A percentile compares a stretch with the other conserved stretches of the same genome.
Evolutionary conservation across 2,113 vertebrate genomes (phyloP).

Genomic region (Kobus ellipsiprymnus): DNA sequence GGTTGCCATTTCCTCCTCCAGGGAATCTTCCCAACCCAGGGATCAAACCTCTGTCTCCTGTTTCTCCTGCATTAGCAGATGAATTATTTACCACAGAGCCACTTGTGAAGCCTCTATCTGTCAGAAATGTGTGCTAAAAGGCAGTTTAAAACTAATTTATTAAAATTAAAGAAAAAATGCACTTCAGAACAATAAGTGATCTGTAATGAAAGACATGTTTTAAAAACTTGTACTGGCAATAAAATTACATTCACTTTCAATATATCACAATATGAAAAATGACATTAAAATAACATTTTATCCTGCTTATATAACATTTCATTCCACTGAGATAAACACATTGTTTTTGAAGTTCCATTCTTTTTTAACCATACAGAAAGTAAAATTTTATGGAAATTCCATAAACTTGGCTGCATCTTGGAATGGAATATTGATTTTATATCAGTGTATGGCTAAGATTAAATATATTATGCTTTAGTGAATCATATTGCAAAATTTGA

Average conservation of each 20-base stretch:
- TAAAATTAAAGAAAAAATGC: neutral
- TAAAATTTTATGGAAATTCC: neutral
- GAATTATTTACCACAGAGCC: neutral
- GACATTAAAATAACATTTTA: neutral
- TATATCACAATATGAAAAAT: neutral
- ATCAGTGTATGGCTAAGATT: neutral
- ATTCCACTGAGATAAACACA: neutral
- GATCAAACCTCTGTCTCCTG: fast-evolving
- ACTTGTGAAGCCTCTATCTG: neutral
- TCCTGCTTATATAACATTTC: neutral
- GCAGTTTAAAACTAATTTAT: neutral
- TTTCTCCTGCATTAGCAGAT: neutral
- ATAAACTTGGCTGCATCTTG: neutral
- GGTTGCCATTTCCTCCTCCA: neutral
- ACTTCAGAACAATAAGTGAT: neutral
- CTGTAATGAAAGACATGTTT: neutral
- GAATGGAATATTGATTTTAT: neutral
- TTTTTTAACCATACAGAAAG: neutral
- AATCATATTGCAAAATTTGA: neutral
- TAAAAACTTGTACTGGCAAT: neutral
- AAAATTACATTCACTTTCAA: neutral
- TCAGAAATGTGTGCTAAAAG: neutral
- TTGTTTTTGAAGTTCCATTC: neutral
- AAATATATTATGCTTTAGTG: neutral
- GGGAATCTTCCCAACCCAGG: neutral